Evolutionary conservation across 2,797 vertebrate genomes (phyloP), one percentile per base, ranked within the genome.

Genomic region (Acanthornis magna): DNA sequence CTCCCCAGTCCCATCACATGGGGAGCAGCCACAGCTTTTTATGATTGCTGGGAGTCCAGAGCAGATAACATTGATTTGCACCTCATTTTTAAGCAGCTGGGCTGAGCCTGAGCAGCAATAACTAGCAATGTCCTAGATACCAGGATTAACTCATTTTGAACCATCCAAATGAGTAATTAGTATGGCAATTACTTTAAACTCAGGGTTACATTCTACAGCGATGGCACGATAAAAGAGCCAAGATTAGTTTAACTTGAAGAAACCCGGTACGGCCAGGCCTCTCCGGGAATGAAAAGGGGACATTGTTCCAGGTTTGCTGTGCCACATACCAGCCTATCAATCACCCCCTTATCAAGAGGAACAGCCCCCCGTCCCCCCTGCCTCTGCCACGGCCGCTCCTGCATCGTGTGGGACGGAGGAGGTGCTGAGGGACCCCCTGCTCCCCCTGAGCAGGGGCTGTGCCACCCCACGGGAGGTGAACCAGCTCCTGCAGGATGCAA

Each of bases 261-360:
- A 91, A 91, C 92, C 34, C 13, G 0, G 91, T 7, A 51, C 1
- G 7, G 82, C 73, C 55, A 62, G 91, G 79, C 89, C 86, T 95
- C 93, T 67, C 67, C 1, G 26, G 76, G 74, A 78, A 94, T 92
- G 70, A 95, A 93, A 96, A 90, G 87, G 66, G 83, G 87, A 94
- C 93, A 93, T 95, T 96, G 94, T 95, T 95, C 51, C 55, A 42
- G 38, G 62, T 70, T 72, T 67, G 88, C 84, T 29, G 72, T 7
- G 22, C 96, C 51, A 73, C 96, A 96, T 93, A 93, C 94, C 88
- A 95, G 84, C 34, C 15, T 88, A 95, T 95, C 95, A 93, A 96
- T 92, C 91, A 84, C 74, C 27, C 73, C 45, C 87, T 95, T 96
- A 96, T 89, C 92, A 48, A 7, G 53, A 74, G 82, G 65, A 89